phyloP scores from a whole-genome alignment of 2,113 vertebrate species.

The Felis chaus region DNA sequence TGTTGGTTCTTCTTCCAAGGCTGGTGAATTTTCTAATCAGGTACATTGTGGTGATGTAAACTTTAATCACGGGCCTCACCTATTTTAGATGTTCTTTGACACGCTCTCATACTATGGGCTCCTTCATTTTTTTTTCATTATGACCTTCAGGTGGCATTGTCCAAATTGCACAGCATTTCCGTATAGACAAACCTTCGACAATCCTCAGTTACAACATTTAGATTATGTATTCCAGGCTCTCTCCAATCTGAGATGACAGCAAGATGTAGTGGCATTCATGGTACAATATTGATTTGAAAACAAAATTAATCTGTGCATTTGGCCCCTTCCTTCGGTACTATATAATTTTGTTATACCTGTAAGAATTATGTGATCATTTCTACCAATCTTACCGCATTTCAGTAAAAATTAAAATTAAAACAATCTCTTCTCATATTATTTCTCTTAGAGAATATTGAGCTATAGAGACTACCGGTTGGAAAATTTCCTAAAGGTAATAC shows the following conservation, averaged over 20 bases:
- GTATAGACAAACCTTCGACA: background rate
- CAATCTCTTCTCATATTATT: background rate
- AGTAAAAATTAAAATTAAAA: background rate
- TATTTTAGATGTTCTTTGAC: background rate
- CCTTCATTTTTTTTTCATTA: background rate
- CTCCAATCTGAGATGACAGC: background rate
- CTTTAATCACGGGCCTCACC: background rate
- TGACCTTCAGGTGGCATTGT: background rate
- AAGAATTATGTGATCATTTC: background rate
- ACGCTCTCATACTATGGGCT: background rate
- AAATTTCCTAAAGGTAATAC: background rate
- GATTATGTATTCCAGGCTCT: background rate
- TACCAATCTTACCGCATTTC: background rate
- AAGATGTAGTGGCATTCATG: background rate
- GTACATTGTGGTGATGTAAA: background rate
- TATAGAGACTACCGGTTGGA: background rate
- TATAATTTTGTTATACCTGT: background rate
- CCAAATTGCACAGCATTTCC: background rate
- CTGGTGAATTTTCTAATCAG: background rate
- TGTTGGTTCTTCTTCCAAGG: background rate
- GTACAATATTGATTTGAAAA: slow-evolving; percentile 4
- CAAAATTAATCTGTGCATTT: background rate
- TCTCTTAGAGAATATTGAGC: background rate
- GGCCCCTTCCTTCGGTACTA: background rate
- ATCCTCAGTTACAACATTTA: background rate